These are phyloP conservation scores for Sycophaga agraensis DNA, from an alignment of 1,140 invertebrate genomes.

Conservation along the genomic window DNA sequence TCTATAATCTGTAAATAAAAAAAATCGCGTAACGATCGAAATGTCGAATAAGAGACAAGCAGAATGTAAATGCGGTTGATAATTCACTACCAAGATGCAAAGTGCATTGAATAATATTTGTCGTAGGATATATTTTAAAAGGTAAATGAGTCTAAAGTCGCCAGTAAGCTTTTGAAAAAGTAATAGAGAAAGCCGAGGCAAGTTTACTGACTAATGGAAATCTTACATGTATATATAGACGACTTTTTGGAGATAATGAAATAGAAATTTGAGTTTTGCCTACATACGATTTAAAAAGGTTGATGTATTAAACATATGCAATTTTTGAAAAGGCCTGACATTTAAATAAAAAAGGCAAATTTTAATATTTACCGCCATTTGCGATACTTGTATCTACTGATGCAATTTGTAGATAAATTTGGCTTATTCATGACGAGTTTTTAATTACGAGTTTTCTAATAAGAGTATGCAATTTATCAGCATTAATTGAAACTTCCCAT, in stretches of 20 bases:
- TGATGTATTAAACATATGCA: slow-evolving; percentile 9
- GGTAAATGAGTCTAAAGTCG: no score
- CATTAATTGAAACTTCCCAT: not conserved
- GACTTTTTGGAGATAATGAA: not conserved
- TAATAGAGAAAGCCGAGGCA: no score
- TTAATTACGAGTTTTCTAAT: slow-evolving; percentile 18
- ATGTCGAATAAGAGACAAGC: not conserved
- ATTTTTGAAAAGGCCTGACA: slow-evolving; percentile 32
- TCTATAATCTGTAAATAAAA: slow-evolving; percentile 38
- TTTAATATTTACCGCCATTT: slow-evolving; percentile 32
- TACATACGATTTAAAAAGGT: slow-evolving; percentile 3
- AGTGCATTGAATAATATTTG: slow-evolving; percentile 39
- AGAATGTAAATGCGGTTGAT: slow-evolving; percentile 25
- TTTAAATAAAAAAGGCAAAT: slow-evolving; percentile 19
- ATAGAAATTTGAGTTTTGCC: slow-evolving; percentile 9
- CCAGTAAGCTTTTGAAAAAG: no score
- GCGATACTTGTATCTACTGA: slow-evolving; percentile 12
- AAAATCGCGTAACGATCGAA: slow-evolving; percentile 23
- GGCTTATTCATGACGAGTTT: slow-evolving; percentile 7
- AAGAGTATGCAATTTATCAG: not conserved
- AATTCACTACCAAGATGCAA: slow-evolving; percentile 23
- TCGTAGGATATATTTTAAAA: slow-evolving; percentile 46
- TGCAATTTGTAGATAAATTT: slow-evolving; percentile 12
- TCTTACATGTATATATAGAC: slow-evolving; percentile 8
- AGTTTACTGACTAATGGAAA: no score